These are phyloP conservation scores for Crotalus helleri DNA, from an alignment of 2,113 vertebrate genomes.

Conservation along the genomic window DNA sequence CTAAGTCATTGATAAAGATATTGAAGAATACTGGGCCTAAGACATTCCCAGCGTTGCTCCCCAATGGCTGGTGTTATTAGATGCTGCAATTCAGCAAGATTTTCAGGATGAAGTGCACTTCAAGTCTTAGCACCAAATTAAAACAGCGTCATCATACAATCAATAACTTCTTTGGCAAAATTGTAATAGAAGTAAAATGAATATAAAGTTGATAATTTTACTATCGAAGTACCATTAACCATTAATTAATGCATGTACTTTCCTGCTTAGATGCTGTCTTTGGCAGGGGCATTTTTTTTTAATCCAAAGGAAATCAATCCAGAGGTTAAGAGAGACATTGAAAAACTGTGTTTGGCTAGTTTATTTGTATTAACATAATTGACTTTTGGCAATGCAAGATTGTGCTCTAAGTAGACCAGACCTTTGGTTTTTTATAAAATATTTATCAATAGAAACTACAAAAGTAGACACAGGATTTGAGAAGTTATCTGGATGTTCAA, in stretches of 20 bases:
- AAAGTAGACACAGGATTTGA: slow-evolving; percentile 32
- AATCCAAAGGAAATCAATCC: background rate
- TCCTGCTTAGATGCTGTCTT: background rate
- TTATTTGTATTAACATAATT: slow-evolving; percentile 59
- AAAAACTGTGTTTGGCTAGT: slow-evolving; percentile 45
- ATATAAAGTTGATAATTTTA: background rate
- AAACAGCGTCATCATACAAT: background rate
- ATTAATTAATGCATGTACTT: background rate
- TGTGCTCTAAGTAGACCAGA: background rate
- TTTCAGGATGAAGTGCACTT: background rate
- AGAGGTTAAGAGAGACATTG: slow-evolving; percentile 13
- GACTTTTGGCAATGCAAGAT: slow-evolving; percentile 49
- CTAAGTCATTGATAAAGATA: too few species aligned
- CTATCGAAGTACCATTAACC: background rate
- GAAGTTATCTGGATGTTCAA: background rate
- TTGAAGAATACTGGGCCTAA: too few species aligned
- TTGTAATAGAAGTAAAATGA: background rate
- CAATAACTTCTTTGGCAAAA: background rate
- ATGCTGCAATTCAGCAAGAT: background rate
- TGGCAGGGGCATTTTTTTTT: background rate
- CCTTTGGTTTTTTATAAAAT: slow-evolving; percentile 3
- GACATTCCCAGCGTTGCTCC: background rate
- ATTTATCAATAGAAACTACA: slow-evolving; percentile 25
- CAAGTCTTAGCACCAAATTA: background rate
- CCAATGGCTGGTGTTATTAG: background rate